phyloP scores from a whole-genome alignment of 2,888 invertebrate species.

The Coleophora flavipennella region DNA sequence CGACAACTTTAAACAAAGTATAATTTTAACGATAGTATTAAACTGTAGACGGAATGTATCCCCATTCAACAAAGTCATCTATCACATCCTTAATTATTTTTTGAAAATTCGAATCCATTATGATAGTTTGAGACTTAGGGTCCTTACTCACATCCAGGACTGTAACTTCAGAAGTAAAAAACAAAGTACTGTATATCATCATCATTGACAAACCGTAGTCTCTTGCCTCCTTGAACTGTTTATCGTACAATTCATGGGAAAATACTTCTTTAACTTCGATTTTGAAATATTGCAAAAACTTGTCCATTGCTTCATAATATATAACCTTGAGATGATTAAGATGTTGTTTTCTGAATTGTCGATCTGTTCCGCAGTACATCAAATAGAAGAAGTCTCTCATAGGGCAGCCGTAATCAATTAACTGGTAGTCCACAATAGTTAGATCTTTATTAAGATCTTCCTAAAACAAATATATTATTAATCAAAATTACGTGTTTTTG shows the following conservation, averaged over 20 bases:
- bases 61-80: constrained; percentile 27
- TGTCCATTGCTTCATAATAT: constrained; percentile 27
- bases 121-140: constrained; percentile 15
- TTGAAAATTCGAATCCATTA: constrained; percentile 21
- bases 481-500: background rate
- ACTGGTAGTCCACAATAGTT: constrained; percentile 35
- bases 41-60: too few relatives aligned
- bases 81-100: constrained; percentile 26
- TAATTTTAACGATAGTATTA: too few relatives aligned
- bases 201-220: constrained; percentile 31
- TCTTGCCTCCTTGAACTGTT: constrained; percentile 23
- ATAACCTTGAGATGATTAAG: constrained; percentile 26
- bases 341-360: constrained; percentile 29
- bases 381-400: constrained; percentile 34
- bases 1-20: too few relatives aligned
- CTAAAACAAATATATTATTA: background rate
- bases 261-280: constrained; percentile 27
- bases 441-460: constrained; percentile 16
- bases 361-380: constrained; percentile 29
- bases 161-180: constrained; percentile 28
- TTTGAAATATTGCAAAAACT: constrained; percentile 28
- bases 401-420: constrained; percentile 30
- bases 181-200: constrained; percentile 24
- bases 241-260: constrained; percentile 29
- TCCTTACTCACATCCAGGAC: constrained; percentile 23